These are phyloP conservation scores for Nezara viridula DNA, from an alignment of 2,888 invertebrate species.

Conservation along the genomic window DNA sequence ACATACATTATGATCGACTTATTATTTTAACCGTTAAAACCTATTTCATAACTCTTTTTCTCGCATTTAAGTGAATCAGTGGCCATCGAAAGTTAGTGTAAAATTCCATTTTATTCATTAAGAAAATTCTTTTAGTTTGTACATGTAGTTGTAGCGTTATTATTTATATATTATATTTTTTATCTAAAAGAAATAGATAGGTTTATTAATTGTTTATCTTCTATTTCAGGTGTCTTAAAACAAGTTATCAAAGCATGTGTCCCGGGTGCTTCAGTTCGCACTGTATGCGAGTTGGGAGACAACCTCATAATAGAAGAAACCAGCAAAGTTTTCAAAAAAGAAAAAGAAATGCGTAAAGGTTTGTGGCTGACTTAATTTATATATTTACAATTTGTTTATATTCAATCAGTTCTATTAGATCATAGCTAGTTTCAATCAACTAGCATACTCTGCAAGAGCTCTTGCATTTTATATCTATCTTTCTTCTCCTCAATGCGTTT, in stretches of 20 bases:
- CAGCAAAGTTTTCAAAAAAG: conserved; percentile 96
- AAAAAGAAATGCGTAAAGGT: conserved; percentile 98
- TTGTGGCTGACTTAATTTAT: conserved; percentile 13
- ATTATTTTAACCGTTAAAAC: too few relatives aligned
- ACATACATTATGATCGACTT: too few relatives aligned
- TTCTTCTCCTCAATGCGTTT: too few relatives aligned
- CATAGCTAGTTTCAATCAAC: too few relatives aligned
- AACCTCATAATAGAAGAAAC: conserved; percentile 90
- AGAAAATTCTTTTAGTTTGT: conserved; percentile 64
- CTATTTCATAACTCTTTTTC: too few relatives aligned
- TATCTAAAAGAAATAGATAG: neutral
- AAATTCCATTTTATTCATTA: neutral
- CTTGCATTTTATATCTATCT: too few relatives aligned
- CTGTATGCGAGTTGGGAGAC: conserved; percentile 94
- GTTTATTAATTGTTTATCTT: conserved; percentile 61
- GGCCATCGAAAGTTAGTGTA: neutral
- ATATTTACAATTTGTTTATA: too few relatives aligned
- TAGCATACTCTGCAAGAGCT: too few relatives aligned
- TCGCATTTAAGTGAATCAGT: too few relatives aligned
- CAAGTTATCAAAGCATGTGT: conserved; percentile 89
- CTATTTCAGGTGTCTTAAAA: conserved; percentile 86
- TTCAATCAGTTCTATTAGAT: too few relatives aligned
- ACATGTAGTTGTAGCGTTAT: conserved; percentile 52
- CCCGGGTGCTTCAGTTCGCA: conserved; percentile 88
- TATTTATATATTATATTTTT: conserved; percentile 26